These are phyloP conservation scores for Desmophyllum pertusum DNA, from an alignment of 92 coral and sea anemone genomes.

Conservation along the genomic window DNA sequence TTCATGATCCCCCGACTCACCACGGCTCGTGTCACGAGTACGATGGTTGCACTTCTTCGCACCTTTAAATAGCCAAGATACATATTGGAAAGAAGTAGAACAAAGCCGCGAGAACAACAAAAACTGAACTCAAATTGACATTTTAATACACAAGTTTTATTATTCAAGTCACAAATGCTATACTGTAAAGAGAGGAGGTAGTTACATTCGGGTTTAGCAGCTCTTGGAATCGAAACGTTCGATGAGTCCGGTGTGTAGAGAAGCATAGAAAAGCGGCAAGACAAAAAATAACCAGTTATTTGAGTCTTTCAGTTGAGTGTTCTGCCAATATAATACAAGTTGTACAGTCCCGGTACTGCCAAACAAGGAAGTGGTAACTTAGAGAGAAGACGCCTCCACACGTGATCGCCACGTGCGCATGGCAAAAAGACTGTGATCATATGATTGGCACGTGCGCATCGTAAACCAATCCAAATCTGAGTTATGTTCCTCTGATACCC, in stretches of 20 bases:
- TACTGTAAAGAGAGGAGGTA: too few relatives aligned
- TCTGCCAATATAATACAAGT: not conserved
- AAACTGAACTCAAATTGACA: not conserved
- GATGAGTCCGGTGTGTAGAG: too few relatives aligned
- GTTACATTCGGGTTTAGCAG: too few relatives aligned
- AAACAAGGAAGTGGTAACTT: not conserved
- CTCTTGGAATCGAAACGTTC: too few relatives aligned
- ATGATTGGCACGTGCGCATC: slow-evolving; percentile 5
- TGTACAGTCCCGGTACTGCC: not conserved
- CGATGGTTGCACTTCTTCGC: not conserved
- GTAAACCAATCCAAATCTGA: not conserved
- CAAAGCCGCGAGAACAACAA: not conserved
- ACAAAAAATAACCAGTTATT: too few relatives aligned
- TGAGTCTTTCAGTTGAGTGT: not conserved
- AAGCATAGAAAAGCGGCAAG: too few relatives aligned
- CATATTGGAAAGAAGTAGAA: not conserved
- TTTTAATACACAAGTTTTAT: not conserved
- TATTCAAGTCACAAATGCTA: not conserved
- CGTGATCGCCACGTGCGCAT: not conserved
- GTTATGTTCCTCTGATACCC: slow-evolving; percentile 91
- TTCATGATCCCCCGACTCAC: not conserved
- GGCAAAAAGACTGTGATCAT: not conserved
- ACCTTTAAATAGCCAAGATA: not conserved
- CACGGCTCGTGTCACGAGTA: not conserved
- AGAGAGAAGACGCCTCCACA: not conserved